phyloP scores from a whole-genome alignment of 2,888 invertebrate genomes.

The Pseudococcus longispinus region DNA sequence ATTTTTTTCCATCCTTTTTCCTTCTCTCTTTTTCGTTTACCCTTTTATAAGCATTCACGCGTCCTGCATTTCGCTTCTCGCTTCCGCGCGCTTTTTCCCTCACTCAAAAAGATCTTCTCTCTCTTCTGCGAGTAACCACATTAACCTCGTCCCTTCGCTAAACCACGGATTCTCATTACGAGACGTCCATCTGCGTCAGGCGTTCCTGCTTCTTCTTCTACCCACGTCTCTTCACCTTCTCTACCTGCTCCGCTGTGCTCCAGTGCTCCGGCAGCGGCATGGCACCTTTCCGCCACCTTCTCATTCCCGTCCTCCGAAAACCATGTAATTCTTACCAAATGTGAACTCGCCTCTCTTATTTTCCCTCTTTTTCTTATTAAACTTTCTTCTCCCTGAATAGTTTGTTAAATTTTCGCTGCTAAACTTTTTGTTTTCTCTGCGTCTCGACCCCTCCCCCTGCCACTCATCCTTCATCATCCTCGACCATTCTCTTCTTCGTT shows the following conservation, averaged over 20 bases:
- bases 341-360: conserved; percentile 52
- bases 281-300: background rate
- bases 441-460: background rate
- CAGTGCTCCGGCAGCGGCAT: too few species aligned
- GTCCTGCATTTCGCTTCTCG: conserved; percentile 13
- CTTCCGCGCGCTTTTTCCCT: background rate
- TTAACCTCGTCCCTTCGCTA: conserved; percentile 56
- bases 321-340: conserved; percentile 56
- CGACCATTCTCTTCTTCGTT: background rate
- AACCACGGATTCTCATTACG: conserved; percentile 56
- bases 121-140: conserved; percentile 47
- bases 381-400: conserved; percentile 36
- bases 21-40: conserved; percentile 43
- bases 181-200: conserved; percentile 57
- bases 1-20: conserved; percentile 33
- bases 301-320: background rate
- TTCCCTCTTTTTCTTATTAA: conserved; percentile 47
- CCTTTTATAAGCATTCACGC: conserved; percentile 49
- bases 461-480: background rate
- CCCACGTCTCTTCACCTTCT: background rate
- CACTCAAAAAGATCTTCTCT: background rate
- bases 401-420: conserved; percentile 35
- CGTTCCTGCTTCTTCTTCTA: conserved; percentile 29
- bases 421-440: conserved; percentile 21
- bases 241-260: background rate